Base-by-base conservation (phyloP, 1,140 invertebrate species). In the Thalassaphorura encarpata region DNA sequence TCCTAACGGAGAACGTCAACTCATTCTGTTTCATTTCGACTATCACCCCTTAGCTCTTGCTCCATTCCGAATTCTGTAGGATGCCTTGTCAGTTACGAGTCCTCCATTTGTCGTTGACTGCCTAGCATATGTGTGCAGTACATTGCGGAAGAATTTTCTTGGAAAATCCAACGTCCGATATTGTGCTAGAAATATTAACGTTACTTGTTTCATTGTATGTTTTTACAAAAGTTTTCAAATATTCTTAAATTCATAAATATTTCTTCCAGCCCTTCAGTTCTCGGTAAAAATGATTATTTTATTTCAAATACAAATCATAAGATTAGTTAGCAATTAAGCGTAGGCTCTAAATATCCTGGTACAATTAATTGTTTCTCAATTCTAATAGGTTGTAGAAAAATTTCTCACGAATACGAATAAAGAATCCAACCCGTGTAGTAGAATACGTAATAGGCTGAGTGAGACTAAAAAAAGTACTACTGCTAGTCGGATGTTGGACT, bases 1-100 rank as follows among this genome's bases (percentile, higher is more conserved):
- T 39, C 54, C 28, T 39, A 18, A 27, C 31, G 27, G 26, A 21
- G 24, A 41, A 54, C 52, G 39, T 45, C 52, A 54, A 54, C 52
- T 46, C 49, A 21, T 51, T 16, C 52, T 45, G 18, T 15, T 13
- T 45, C 21, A 21, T 15, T 15, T 13, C 21, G 21, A 8, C 42
- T 11, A 18, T 15, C 13, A 45, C 15, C 42, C 18, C 13, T 13
- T 21, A 8, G 6, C 13, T 15, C 8, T 45, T 11, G 6, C 18
- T 18, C 42, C 6, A 11, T 23, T 21, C 42, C 27, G 26, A 42
- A 52, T 39, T 52, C 33, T 39, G 40, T 36, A n/a, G n/a, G n/a
- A n/a, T n/a, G n/a, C n/a, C n/a, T n/a, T n/a, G n/a, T n/a, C n/a
- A n/a, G n/a, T n/a, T n/a, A n/a, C n/a, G n/a, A n/a, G n/a, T n/a